phyloP scores from a whole-genome alignment of 2,797 vertebrate genomes.

The Esox lucius region DNA sequence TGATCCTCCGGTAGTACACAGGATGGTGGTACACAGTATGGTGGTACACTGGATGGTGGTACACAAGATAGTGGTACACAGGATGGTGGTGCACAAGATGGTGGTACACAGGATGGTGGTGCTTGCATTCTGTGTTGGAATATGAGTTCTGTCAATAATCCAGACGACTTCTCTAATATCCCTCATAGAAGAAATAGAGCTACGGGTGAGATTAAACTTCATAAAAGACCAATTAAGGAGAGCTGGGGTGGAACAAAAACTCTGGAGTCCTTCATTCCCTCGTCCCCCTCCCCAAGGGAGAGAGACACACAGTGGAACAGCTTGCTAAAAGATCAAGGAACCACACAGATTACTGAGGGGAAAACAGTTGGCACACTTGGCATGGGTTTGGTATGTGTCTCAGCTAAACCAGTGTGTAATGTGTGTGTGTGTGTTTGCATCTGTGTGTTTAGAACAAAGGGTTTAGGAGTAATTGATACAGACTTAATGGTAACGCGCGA shows the following conservation, averaged over 20 bases:
- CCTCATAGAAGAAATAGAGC: conserved; percentile 16
- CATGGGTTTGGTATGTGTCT: conserved; percentile 9
- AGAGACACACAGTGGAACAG: not conserved
- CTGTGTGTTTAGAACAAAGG: conserved; percentile 14
- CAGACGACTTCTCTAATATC: conserved; percentile 10
- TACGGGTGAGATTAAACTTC: conserved; percentile 6
- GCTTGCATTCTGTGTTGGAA: not conserved
- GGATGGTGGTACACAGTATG: too few relatives aligned
- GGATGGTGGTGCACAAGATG: too few relatives aligned
- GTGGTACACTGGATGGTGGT: too few relatives aligned
- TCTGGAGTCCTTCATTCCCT: not conserved
- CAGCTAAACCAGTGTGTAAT: conserved; percentile 17
- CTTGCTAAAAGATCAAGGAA: conserved; percentile 15
- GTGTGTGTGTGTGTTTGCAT: not conserved
- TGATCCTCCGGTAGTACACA: not conserved
- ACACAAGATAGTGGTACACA: too few relatives aligned
- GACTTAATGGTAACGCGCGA: not conserved
- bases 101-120: too few relatives aligned
- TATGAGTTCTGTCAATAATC: conserved; percentile 14
- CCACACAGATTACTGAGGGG: conserved; percentile 1
- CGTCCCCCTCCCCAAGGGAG: not conserved
- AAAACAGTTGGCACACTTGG: conserved; percentile 7
- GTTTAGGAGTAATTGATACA: not conserved
- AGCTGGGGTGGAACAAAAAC: conserved; percentile 13
- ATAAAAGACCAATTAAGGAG: conserved; percentile 24